These are phyloP conservation scores for Crotalus viridis DNA, from an alignment of 2,113 vertebrate genomes.

Conservation along the genomic window DNA sequence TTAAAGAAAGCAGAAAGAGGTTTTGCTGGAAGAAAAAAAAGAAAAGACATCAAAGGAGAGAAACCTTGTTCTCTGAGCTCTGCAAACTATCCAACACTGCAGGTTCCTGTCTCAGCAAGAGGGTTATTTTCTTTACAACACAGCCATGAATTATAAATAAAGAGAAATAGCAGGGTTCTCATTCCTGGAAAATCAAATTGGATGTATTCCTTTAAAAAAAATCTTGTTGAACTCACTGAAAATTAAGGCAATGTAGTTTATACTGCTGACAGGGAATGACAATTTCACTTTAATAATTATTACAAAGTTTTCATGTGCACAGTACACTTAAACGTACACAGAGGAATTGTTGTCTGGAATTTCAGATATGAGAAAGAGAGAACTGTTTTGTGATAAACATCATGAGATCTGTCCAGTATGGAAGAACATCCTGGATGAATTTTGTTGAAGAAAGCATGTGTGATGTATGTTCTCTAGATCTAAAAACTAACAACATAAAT, in stretches of 20 bases:
- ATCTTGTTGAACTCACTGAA: conserved; percentile 9
- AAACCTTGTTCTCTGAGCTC: background rate
- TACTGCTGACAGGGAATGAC: background rate
- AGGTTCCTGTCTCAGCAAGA: background rate
- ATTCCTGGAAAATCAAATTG: conserved; percentile 17
- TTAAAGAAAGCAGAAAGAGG: background rate
- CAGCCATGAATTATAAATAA: conserved; percentile 24
- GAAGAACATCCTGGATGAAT: background rate
- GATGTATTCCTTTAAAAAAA: background rate
- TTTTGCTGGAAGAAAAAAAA: background rate
- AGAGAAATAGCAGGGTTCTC: conserved; percentile 14
- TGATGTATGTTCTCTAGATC: background rate
- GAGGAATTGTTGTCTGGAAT: background rate
- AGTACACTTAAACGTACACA: background rate
- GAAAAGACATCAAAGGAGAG: background rate
- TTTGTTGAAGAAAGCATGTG: background rate
- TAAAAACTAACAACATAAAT: background rate
- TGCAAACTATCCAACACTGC: background rate
- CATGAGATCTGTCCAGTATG: background rate
- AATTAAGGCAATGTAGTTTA: conserved; percentile 2
- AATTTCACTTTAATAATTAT: conserved; percentile 10
- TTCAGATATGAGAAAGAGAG: background rate
- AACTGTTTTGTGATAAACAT: background rate
- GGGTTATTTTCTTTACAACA: conserved; percentile 6
- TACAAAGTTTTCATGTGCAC: background rate